These are phyloP conservation scores for Cheilosia grossa DNA, from an alignment of 2,888 invertebrate genomes.

Conservation along the genomic window DNA sequence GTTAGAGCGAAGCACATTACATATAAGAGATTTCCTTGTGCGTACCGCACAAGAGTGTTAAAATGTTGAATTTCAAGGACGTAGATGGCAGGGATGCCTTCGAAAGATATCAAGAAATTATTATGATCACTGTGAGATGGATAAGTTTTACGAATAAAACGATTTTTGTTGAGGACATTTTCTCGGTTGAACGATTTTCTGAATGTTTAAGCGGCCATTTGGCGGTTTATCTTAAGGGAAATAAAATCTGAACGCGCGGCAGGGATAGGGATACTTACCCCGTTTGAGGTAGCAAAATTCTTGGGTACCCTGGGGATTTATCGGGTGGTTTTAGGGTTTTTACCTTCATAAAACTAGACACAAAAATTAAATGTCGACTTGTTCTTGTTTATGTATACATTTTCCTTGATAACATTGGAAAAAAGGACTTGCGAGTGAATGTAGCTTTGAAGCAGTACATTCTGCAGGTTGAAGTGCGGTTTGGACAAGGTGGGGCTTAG, in stretches of 20 bases:
- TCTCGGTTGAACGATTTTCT: conserved; percentile 50
- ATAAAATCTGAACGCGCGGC: conserved; percentile 35
- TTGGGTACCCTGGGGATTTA: conserved; percentile 12
- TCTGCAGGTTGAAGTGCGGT: too few species aligned
- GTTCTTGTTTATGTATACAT: too few species aligned
- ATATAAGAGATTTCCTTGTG: conserved; percentile 48
- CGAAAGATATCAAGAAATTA: conserved; percentile 67
- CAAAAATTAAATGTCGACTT: too few species aligned
- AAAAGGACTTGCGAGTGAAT: too few species aligned
- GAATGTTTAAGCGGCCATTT: conserved; percentile 61
- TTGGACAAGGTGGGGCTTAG: too few species aligned
- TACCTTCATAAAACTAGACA: too few species aligned
- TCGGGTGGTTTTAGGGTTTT: not conserved
- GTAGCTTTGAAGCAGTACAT: too few species aligned
- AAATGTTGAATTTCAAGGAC: conserved; percentile 61
- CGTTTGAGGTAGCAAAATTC: conserved; percentile 10
- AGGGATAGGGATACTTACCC: conserved; percentile 7
- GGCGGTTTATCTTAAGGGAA: conserved; percentile 50
- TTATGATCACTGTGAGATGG: conserved; percentile 60
- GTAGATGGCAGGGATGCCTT: conserved; percentile 42
- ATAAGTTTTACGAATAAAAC: conserved; percentile 68
- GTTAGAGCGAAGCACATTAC: conserved; percentile 28
- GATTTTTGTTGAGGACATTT: conserved; percentile 47
- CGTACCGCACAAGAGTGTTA: too few species aligned
- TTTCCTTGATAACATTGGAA: too few species aligned